These are phyloP conservation scores for Hypselothyrea guttata DNA, from an alignment of 2,888 invertebrate species.

Conservation along the genomic window DNA sequence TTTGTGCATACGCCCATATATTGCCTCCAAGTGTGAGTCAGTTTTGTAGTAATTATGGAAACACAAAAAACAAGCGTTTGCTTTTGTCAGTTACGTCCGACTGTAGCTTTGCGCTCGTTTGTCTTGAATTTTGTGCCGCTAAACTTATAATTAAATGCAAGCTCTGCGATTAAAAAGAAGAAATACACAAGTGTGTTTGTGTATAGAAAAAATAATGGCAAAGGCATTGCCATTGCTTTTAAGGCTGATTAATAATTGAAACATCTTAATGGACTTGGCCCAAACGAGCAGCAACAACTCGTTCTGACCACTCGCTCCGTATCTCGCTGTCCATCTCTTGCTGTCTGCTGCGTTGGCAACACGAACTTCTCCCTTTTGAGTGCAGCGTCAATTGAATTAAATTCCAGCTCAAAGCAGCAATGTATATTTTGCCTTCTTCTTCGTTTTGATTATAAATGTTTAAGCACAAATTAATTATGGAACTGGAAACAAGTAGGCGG, in stretches of 20 bases:
- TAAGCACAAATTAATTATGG: slow-evolving; percentile 61
- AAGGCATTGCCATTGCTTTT: slow-evolving; percentile 62
- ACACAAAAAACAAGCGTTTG: too few species aligned
- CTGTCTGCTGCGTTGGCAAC: slow-evolving; percentile 28
- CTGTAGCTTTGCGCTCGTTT: slow-evolving; percentile 9
- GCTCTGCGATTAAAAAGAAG: slow-evolving; percentile 60
- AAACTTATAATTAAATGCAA: slow-evolving; percentile 72
- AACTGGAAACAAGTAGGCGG: slow-evolving; percentile 6
- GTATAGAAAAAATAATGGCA: slow-evolving; percentile 24
- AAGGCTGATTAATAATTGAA: slow-evolving; percentile 74
- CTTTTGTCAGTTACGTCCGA: too few species aligned
- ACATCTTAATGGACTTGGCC: slow-evolving; percentile 73
- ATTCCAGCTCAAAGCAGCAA: slow-evolving; percentile 60
- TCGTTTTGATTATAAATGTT: slow-evolving; percentile 50
- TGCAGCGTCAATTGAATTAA: slow-evolving; percentile 73
- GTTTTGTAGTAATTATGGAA: too few species aligned
- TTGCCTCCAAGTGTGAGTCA: too few species aligned
- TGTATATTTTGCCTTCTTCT: slow-evolving; percentile 23
- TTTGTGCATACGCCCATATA: too few species aligned
- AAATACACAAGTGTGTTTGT: slow-evolving; percentile 19
- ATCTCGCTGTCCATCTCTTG: slow-evolving; percentile 5
- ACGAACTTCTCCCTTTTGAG: slow-evolving; percentile 61
- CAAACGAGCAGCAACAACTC: slow-evolving; percentile 50
- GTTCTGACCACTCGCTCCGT: slow-evolving; percentile 29
- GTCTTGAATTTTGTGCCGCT: slow-evolving; percentile 20